Conservation (phyloP, 2,113 vertebrate genomes). For the Dolichotis patagonum region DNA sequence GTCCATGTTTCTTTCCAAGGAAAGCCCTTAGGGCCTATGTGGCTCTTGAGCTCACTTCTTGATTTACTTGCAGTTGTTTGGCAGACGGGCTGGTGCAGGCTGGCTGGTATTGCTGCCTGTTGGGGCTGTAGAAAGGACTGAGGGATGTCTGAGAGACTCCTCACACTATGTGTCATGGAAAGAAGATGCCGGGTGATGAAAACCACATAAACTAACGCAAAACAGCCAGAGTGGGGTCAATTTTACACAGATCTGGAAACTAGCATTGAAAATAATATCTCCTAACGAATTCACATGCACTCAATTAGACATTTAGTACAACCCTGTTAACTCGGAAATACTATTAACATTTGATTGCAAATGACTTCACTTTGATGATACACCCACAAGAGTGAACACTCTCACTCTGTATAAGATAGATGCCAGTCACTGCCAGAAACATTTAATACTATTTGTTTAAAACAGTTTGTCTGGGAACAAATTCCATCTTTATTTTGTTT, state of each 20-base stretch:
- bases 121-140: not conserved
- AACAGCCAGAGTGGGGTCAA: not conserved
- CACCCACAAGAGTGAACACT: not conserved
- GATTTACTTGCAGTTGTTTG: not conserved
- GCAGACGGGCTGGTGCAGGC: not conserved
- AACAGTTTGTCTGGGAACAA: not conserved
- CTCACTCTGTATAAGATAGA: not conserved
- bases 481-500: conserved; percentile 1
- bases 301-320: not conserved
- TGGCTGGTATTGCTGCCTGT: not conserved
- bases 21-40: not conserved
- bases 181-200: not conserved
- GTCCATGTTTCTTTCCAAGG: not conserved
- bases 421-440: not conserved
- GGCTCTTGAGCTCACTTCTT: not conserved
- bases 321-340: not conserved
- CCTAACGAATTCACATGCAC: not conserved
- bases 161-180: rapidly evolving
- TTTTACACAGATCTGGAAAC: not conserved
- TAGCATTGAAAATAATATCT: not conserved
- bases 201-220: not conserved
- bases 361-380: not conserved
- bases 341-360: not conserved
- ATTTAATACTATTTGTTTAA: not conserved
- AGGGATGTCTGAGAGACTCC: not conserved